phyloP scores from a whole-genome alignment of 2,888 invertebrate genomes.

The Diloba caeruleocephala region DNA sequence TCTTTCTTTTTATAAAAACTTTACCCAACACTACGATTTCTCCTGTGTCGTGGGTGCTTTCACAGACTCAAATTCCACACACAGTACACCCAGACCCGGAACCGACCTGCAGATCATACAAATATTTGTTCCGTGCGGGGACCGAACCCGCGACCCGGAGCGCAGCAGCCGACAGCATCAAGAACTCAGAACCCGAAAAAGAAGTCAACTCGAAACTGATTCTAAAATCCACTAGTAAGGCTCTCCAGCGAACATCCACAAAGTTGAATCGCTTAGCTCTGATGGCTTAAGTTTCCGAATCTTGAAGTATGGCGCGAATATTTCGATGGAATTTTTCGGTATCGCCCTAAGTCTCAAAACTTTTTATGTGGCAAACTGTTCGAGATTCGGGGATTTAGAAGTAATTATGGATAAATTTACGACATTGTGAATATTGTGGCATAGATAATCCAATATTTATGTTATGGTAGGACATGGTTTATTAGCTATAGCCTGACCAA shows the following conservation, averaged over 20 bases:
- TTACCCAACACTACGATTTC: too few species aligned
- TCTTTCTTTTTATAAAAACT: too few species aligned
- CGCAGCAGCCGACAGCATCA: too few species aligned
- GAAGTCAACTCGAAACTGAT: background rate
- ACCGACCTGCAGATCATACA: too few species aligned
- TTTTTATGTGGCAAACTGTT: constrained; percentile 48
- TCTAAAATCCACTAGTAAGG: constrained; percentile 27
- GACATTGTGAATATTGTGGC: constrained; percentile 19
- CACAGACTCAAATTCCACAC: too few species aligned
- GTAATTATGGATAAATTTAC: constrained; percentile 44
- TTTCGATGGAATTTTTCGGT: constrained; percentile 45
- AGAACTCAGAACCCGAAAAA: background rate
- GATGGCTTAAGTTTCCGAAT: constrained; percentile 52
- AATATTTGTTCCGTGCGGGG: too few species aligned
- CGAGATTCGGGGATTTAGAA: constrained; percentile 38
- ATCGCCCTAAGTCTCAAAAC: constrained; percentile 45
- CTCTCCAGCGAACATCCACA: constrained; percentile 13
- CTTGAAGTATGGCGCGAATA: constrained; percentile 46
- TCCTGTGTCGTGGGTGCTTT: too few species aligned
- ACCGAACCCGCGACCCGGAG: too few species aligned
- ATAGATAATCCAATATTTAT: constrained; percentile 4
- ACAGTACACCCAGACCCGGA: too few species aligned
- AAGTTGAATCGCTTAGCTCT: constrained; percentile 48
- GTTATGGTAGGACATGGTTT: too few species aligned
- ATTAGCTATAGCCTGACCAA: too few species aligned